phyloP scores from a whole-genome alignment of 1,140 invertebrate species.

The Drosophila melanogaster region DNA sequence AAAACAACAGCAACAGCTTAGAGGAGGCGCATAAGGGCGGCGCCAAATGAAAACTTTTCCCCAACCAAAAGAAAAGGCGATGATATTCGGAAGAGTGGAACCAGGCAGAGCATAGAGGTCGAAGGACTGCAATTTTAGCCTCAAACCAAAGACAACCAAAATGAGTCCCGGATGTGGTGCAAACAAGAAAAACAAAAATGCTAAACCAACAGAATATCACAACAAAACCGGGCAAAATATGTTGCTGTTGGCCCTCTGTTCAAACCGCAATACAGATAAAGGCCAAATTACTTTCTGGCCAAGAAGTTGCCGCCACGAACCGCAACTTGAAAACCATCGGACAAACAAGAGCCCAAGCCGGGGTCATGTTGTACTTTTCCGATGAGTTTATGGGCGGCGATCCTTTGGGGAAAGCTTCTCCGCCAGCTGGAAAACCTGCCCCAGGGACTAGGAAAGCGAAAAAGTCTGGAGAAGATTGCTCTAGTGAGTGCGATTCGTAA shows the following conservation, averaged over 20 bases:
- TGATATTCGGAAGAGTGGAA: slow-evolving; percentile 6
- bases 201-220: slow-evolving; percentile 65
- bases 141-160: slow-evolving; percentile 59
- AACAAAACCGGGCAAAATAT: slow-evolving; percentile 41
- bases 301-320: slow-evolving; percentile 69
- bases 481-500: slow-evolving; percentile 56
- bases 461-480: slow-evolving; percentile 33
- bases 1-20: slow-evolving; percentile 44
- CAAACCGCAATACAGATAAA: slow-evolving; percentile 81
- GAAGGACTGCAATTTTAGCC: slow-evolving; percentile 46
- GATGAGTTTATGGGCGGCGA: slow-evolving; percentile 68
- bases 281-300: slow-evolving; percentile 81
- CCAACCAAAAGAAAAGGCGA: slow-evolving; percentile 11
- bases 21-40: neutral
- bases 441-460: slow-evolving; percentile 25
- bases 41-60: slow-evolving; percentile 53
- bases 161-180: slow-evolving; percentile 72
- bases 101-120: neutral
- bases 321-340: slow-evolving; percentile 70
- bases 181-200: slow-evolving; percentile 62
- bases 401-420: slow-evolving; percentile 58
- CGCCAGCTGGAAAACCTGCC: slow-evolving; percentile 12
- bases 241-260: slow-evolving; percentile 54
- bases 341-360: slow-evolving; percentile 52
- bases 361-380: slow-evolving; percentile 54